Percentiles rank a stretch among this genome's conserved stretches.
Evolutionary conservation across 2,113 vertebrate genomes (phyloP).

Genomic region (Prionailurus viverrinus): DNA sequence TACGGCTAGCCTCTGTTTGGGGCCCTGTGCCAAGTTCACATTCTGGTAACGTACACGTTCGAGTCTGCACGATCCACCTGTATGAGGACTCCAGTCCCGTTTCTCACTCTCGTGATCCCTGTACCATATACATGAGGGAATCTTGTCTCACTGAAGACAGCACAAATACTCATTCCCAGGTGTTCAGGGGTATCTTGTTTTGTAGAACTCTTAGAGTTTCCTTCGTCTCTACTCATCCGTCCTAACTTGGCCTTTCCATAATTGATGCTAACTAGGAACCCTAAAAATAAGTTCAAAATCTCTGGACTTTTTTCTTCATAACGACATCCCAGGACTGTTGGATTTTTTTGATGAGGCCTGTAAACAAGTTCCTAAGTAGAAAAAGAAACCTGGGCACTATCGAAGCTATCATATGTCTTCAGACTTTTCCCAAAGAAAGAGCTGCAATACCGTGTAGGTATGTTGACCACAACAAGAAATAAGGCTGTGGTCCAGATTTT

Average conservation of each 20-base stretch:
- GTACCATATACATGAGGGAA: background rate
- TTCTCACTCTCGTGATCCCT: background rate
- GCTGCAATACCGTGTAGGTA: background rate
- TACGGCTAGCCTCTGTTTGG: background rate
- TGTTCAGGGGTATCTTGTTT: background rate
- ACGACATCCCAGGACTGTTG: background rate
- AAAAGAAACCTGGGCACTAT: background rate
- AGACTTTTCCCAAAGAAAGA: background rate
- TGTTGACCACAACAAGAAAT: background rate
- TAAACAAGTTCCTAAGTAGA: background rate
- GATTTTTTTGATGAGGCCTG: background rate
- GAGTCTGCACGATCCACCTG: background rate
- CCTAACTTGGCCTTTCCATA: background rate
- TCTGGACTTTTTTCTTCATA: background rate
- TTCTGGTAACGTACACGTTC: background rate
- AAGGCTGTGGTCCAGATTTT: background rate
- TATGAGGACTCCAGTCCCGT: background rate
- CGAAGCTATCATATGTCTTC: background rate
- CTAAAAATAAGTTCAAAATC: background rate
- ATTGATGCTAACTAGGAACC: background rate
- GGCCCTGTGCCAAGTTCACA: background rate
- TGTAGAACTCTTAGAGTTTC: background rate
- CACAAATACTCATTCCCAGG: background rate
- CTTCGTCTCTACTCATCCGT: background rate
- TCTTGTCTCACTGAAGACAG: background rate